Base-by-base conservation (phyloP, 53 echinoderm and acorn worm species). In the Henricia sp. region DNA sequence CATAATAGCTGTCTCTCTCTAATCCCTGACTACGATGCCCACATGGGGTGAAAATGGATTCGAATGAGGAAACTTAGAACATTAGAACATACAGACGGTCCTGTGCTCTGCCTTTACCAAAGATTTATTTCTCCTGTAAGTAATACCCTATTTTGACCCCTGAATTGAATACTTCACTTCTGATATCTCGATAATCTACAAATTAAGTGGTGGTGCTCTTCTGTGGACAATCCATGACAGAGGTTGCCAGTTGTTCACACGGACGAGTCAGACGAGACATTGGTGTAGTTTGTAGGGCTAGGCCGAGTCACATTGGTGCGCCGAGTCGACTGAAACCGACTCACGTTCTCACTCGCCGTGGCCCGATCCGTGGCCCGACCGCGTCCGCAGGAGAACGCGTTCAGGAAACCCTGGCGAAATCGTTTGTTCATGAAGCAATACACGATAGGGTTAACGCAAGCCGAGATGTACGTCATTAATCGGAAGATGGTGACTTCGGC, bases 391-490 rank as follows among this genome's bases (percentile, higher is more conserved):
- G 83, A 86, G 83, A 97, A 94, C 1, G 90, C 94, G 26, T 94
- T 92, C 19, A 97, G 55, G 85, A 97, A 94, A 60, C 99, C 94
- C 65, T 97, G 92, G 4, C 99, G 94, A 75, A 97, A 94, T 40
- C 85, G 84, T 64, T 94, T 96, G 84, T 96, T 96, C 94, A 96
- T 90, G 84, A 96, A 96, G 83, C 96, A 96, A 67, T 96, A 96
- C 38, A 93, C 91, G 72, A 96, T 90, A 2, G 96, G 96, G 54
- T 96, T 96, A 32, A 94, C 88, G 48, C 96, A 96, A 39, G 94
- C 90, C 14, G 96, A 96, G 11, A 66, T 67, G 86, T 96, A 96
- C 26, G 86, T 92, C 85, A 96, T 59, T 60, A 94, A 80, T 16
- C 82, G 74, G 41, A 94, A 56, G 27, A 92, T 64, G 1, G 90